Evolutionary conservation across 2,797 vertebrate species (phyloP).

Genomic region (Hirundo rustica): DNA sequence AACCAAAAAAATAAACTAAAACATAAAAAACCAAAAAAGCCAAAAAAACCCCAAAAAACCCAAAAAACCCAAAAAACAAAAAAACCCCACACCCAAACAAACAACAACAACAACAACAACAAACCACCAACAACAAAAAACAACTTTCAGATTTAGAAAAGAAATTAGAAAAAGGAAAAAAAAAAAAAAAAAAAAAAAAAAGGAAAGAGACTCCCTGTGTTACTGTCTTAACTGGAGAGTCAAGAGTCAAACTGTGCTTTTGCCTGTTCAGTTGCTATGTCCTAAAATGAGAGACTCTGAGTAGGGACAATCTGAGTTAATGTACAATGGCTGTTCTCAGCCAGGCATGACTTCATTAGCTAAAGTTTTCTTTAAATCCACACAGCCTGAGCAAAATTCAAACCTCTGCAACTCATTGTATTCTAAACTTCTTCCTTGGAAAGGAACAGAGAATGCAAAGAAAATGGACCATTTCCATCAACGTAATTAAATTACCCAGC

Average conservation of each 20-base stretch:
- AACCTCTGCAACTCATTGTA: neutral
- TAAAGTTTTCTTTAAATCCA: neutral
- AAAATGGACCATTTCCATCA: neutral
- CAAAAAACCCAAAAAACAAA: too few species aligned
- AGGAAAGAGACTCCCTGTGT: neutral
- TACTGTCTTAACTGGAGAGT: neutral
- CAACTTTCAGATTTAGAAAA: neutral
- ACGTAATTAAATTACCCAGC: neutral
- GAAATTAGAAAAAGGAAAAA: neutral
- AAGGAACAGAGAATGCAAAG: neutral
- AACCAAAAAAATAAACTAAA: too few species aligned
- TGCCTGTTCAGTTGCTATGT: neutral
- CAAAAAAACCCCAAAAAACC: too few species aligned
- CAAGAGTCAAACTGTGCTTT: neutral
- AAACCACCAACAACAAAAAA: too few species aligned
- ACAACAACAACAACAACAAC: too few species aligned
- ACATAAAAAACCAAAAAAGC: too few species aligned
- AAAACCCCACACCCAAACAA: too few species aligned
- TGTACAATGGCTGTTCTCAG: neutral
- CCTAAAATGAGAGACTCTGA: neutral
- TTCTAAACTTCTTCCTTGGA: neutral
- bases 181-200: accelerated
- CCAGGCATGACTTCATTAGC: neutral
- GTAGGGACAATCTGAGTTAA: neutral
- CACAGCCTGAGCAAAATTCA: neutral